Base-by-base conservation (phyloP, 2,113 vertebrate species). In the Loxodonta africana region DNA sequence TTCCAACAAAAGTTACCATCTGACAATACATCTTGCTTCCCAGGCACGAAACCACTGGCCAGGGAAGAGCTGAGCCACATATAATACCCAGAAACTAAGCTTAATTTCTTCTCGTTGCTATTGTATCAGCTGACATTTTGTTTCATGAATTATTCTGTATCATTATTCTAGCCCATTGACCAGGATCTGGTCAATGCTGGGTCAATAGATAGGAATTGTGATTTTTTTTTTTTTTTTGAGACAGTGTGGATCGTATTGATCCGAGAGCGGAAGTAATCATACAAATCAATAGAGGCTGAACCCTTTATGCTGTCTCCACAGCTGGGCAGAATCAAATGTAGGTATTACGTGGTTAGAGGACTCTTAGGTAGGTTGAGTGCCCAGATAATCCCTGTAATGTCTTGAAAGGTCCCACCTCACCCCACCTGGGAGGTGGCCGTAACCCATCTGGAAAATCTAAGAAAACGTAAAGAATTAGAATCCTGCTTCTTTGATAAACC, bases 141-240 rank as follows among this genome's bases (percentile, higher is more conserved):
- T 65, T 28, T 33, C 10, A 80, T 83, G 44, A 57, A 74, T 91
- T 81, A 91, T 94, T 97, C 95, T 1, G 2, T 21, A 21, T 60
- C 69, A 15, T 77, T 30, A 0, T 84, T 87, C 83, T 65, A 88
- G 88, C 93, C 41, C 23, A 3, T 74, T 17, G 41, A 11, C 23
- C 28, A 0, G 48, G 7, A 6, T 6, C 28, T 73, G 73, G 65
- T 96, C 90, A 25, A 95, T 93, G 41, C 77, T 20, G 30, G 44
- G 63, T 96, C 91, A 95, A 94, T 20, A 53, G 83, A 91, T 93
- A 93, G 77, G 63, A 62, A 91, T 93, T 74, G 94, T 57, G 62
- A 8, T 63, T 65, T 26, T 65, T 26, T 8, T 65, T 65, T 5
- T 65, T 25, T 90, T 93, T 81, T 28, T n/a, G 9, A 53, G 83